Conservation (phyloP, 2,797 vertebrate genomes). For the Macropus fuliginosus region DNA sequence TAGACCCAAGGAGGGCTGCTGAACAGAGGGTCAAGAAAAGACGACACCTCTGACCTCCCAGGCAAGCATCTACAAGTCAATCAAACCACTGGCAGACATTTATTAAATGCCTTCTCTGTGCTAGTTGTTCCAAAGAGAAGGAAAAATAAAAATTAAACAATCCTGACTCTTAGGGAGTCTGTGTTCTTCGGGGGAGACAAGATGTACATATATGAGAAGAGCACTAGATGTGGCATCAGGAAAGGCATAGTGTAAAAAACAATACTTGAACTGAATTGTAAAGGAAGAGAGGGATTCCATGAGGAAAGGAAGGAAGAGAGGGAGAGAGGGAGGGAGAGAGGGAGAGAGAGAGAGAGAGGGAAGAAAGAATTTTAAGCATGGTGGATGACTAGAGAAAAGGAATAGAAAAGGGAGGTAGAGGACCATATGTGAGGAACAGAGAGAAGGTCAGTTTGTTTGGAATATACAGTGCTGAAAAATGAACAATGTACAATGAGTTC, state of each 20-base stretch:
- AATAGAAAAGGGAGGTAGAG: not conserved
- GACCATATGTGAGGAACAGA: not conserved
- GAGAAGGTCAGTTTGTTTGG: not conserved
- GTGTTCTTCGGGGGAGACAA: not conserved
- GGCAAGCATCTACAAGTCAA: not conserved
- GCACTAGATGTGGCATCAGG: not conserved
- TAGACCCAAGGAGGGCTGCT: not conserved
- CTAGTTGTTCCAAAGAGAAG: not conserved
- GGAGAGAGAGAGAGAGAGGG: rapidly evolving
- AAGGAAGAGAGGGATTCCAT: not conserved
- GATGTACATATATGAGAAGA: not conserved
- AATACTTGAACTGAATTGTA: not conserved
- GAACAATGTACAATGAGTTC: not conserved
- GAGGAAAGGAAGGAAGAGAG: not conserved
- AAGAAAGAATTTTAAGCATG: not conserved
- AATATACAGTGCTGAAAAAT: not conserved
- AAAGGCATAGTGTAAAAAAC: not conserved
- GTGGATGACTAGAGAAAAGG: not conserved
- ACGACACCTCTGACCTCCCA: not conserved
- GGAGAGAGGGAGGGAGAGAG: too few relatives aligned
- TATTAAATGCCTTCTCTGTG: not conserved
- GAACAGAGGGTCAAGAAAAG: not conserved
- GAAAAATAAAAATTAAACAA: not conserved
- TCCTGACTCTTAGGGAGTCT: not conserved
- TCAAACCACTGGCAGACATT: not conserved